Conservation (phyloP, 2,888 invertebrate genomes). For the Vesta saturnalis region DNA sequence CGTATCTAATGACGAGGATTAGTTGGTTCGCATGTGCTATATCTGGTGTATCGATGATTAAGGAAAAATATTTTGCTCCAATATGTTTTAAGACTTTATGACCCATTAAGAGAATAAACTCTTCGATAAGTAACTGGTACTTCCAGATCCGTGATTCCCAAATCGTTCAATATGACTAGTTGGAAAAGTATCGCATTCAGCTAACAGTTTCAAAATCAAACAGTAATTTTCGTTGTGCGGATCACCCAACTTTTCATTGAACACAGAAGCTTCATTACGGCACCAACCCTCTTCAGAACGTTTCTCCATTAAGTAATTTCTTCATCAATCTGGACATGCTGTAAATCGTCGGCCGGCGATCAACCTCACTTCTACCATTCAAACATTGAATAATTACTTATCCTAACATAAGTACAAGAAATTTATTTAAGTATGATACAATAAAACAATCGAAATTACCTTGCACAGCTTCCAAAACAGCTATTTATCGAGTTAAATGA, state of each 20-base stretch:
- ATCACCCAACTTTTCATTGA: slow-evolving; percentile 42
- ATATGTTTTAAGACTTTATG: no score
- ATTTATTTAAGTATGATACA: no score
- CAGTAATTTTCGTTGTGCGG: slow-evolving; percentile 50
- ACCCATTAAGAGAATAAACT: no score
- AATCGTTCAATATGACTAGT: no score
- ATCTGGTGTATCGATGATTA: background rate
- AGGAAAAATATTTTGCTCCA: slow-evolving; percentile 45
- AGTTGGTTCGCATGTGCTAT: slow-evolving; percentile 42
- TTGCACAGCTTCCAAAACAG: no score
- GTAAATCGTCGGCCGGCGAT: slow-evolving; percentile 37
- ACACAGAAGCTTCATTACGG: slow-evolving; percentile 41
- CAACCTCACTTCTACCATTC: background rate
- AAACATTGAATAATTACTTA: no score
- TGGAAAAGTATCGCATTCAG: slow-evolving; percentile 51
- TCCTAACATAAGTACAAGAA: no score
- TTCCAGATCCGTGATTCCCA: slow-evolving; percentile 49
- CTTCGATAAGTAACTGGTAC: slow-evolving; percentile 47
- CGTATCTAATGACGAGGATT: no score
- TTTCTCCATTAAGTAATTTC: no score
- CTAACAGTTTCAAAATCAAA: no score
- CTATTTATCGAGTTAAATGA: no score
- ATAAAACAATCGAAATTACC: no score
- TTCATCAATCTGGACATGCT: slow-evolving; percentile 21
- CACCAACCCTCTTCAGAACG: slow-evolving; percentile 42